Evolutionary conservation across 1,140 invertebrate genomes (phyloP).

Genomic region (Orius insidiosus): DNA sequence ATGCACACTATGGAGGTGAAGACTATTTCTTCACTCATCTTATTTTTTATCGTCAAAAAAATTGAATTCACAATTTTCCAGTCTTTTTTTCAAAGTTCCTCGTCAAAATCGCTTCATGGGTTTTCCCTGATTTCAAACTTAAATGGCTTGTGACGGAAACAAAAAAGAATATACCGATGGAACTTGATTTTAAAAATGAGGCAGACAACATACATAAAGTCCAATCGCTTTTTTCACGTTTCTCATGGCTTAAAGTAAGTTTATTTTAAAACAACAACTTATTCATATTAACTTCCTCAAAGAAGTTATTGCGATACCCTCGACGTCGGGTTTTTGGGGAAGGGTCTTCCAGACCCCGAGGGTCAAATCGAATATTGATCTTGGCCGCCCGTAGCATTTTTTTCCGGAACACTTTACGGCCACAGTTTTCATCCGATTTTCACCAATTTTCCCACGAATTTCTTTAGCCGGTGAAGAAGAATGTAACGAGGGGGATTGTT

Average conservation of each 20-base stretch:
- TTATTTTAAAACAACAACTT: too few species aligned
- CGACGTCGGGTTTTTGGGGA: too few species aligned
- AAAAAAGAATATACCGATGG: slow-evolving; percentile 81
- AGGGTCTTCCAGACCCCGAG: too few species aligned
- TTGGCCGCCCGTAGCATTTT: too few species aligned
- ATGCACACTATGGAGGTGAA: slow-evolving; percentile 84
- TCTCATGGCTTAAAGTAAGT: slow-evolving; percentile 53
- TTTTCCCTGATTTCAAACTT: slow-evolving; percentile 94
- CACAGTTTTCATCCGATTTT: too few species aligned
- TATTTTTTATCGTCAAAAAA: background rate
- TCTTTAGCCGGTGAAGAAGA: too few species aligned
- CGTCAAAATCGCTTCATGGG: slow-evolving; percentile 62
- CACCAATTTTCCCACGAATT: too few species aligned
- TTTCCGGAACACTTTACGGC: too few species aligned
- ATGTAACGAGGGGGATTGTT: too few species aligned
- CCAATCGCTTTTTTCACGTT: slow-evolving; percentile 41
- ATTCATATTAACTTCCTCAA: too few species aligned
- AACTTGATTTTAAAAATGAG: slow-evolving; percentile 84
- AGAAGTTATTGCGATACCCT: too few species aligned
- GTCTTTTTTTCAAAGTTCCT: slow-evolving; percentile 32
- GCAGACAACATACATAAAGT: slow-evolving; percentile 80
- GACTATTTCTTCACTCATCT: background rate
- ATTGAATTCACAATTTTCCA: background rate
- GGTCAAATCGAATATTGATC: too few species aligned
- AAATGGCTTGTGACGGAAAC: slow-evolving; percentile 93